Percentiles rank a stretch among this genome's conserved stretches.
These are phyloP conservation scores for Drosophila lacicola DNA, from an alignment of 2,888 invertebrate species.

Conservation along the genomic window DNA sequence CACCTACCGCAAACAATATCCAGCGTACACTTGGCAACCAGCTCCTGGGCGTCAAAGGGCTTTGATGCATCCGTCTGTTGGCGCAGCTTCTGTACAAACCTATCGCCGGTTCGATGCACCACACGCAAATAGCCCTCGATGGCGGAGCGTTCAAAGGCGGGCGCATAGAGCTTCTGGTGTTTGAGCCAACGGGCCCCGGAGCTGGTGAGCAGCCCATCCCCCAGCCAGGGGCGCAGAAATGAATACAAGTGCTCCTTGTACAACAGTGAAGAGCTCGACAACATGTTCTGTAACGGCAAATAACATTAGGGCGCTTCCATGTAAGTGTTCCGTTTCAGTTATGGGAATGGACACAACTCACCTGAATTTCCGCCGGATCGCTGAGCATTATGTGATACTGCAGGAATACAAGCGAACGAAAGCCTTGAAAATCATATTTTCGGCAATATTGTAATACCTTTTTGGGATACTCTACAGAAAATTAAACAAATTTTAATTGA, in stretches of 20 bases:
- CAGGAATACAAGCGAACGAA: constrained; percentile 72
- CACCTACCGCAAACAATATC: constrained; percentile 84
- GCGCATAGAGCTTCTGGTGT: constrained; percentile 86
- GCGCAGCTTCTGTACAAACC: constrained; percentile 84
- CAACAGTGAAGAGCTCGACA: constrained; percentile 84
- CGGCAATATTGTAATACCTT: constrained; percentile 79
- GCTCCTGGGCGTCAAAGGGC: constrained; percentile 85
- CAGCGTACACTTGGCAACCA: constrained; percentile 85
- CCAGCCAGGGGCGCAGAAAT: constrained; percentile 85
- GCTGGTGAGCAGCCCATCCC: constrained; percentile 85
- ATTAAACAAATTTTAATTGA: too few species aligned
- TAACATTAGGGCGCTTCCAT: not conserved
- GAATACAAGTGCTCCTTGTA: constrained; percentile 85
- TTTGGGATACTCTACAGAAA: constrained; percentile 75
- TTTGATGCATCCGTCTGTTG: constrained; percentile 38
- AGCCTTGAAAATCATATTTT: constrained; percentile 78
- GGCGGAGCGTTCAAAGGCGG: constrained; percentile 84
- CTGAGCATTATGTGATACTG: constrained; percentile 78
- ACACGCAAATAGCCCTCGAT: constrained; percentile 81
- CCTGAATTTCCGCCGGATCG: constrained; percentile 82
- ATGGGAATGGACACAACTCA: constrained; percentile 30
- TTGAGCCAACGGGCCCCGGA: constrained; percentile 85
- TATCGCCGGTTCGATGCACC: constrained; percentile 85
- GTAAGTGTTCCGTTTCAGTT: not conserved
- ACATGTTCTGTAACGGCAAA: constrained; percentile 64